These are phyloP conservation scores for Thymelicus lineola DNA, from an alignment of 2,888 invertebrate genomes.

Conservation along the genomic window DNA sequence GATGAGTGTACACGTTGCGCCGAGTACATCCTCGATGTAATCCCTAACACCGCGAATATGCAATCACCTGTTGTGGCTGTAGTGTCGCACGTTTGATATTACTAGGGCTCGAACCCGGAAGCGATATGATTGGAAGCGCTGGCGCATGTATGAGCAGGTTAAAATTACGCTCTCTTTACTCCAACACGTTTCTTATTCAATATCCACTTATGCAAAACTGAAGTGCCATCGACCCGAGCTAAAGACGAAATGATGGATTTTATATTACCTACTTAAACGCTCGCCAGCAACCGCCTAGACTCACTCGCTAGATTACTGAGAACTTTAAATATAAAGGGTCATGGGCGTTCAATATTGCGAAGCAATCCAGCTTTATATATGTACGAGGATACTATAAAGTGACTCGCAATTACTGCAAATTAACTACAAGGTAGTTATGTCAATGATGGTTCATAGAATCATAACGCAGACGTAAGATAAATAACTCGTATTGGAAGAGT, in stretches of 20 bases:
- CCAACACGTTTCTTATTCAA: slow-evolving; percentile 35
- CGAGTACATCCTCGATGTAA: slow-evolving; percentile 27
- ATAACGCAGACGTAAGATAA: slow-evolving; percentile 14
- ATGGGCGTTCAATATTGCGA: slow-evolving; percentile 43
- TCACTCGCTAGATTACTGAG: slow-evolving; percentile 30
- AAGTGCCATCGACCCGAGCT: slow-evolving; percentile 13
- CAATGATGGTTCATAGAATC: slow-evolving; percentile 14
- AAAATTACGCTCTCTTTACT: slow-evolving; percentile 43
- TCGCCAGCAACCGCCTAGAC: slow-evolving; percentile 3
- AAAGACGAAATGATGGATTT: slow-evolving; percentile 17
- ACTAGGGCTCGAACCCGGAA: slow-evolving; percentile 59
- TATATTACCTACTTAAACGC: slow-evolving; percentile 16
- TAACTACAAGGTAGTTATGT: slow-evolving; percentile 19
- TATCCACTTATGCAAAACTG: slow-evolving; percentile 34
- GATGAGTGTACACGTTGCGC: slow-evolving; percentile 41
- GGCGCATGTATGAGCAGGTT: slow-evolving; percentile 51
- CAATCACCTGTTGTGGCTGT: slow-evolving; percentile 29
- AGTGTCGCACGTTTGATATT: slow-evolving; percentile 42
- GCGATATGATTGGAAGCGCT: slow-evolving; percentile 37
- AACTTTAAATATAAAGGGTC: slow-evolving; percentile 48
- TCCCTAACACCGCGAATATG: slow-evolving; percentile 13
- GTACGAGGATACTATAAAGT: slow-evolving; percentile 26
- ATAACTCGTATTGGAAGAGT: slow-evolving; percentile 8
- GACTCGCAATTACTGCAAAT: slow-evolving; percentile 31
- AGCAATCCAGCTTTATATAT: slow-evolving; percentile 26